Evolutionary conservation across 53 echinoderm and acorn worm genomes (phyloP), one percentile per base, ranked within the genome.

Genomic region (Stichopus horrens): DNA sequence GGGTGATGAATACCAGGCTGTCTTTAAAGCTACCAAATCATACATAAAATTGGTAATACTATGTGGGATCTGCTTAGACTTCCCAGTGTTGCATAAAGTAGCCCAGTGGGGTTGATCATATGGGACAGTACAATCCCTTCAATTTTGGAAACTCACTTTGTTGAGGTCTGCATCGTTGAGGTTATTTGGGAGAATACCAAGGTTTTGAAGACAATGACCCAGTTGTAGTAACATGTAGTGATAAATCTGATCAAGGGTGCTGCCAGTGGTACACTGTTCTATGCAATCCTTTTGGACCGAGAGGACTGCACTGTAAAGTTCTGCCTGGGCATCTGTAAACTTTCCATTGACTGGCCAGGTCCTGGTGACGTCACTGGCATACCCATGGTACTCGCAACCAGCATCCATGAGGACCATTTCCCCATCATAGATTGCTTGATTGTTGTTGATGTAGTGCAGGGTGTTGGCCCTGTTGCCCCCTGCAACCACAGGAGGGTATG

Each of bases 331-430:
- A 5, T 87, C 91, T 6, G 90, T 88, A 63, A 90, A 99, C 23
- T 89, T 89, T 76, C 96, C 99, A 86, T 89, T 96, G 71, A 92
- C 92, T 55, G 99, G 99, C 99, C 99, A 99, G 9, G 99, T 99
- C 83, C 99, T 89, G 54, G 99, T 99, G 90, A 99, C 92, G 79
- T 99, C 99, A 86, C 99, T 99, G 21, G 96, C 99, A 19, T 99
- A 99, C 21, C 99, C 96, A 90, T 99, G 99, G 67, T 93, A 99
- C 90, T 99, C 99, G 53, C 99, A 99, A 5, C 99, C 99, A 0
- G 99, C 99, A 82, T 99, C 99, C 99, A 99, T 96, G 20, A 99
- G 83, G 7, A 99, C 93, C 89, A 99, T 79, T 18, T 99, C 99
- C 13, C 90, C 91, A 73, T 92, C 90, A 21, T 90, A 54, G 54